Percentiles rank a stretch among this genome's conserved stretches.
These are phyloP conservation scores for Phataginus tetradactyla DNA, from an alignment of 2,797 vertebrate species.

Conservation along the genomic window DNA sequence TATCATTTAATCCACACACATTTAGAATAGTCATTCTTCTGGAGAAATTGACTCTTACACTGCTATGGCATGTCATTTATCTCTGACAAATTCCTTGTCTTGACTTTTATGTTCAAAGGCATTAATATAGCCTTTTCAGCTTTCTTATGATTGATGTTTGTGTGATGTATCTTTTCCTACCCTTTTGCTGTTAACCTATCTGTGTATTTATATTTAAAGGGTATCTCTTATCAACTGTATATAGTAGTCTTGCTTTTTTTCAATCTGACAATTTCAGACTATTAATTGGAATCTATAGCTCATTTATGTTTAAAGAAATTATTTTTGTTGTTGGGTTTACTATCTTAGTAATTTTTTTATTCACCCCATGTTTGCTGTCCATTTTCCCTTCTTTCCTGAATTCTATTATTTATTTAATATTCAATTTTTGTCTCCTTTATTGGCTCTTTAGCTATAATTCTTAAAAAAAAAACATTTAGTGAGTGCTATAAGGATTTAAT, in stretches of 20 bases:
- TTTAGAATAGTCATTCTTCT: not conserved
- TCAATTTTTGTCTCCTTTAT: not conserved
- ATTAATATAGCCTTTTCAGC: not conserved
- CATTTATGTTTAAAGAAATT: not conserved
- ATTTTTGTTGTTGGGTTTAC: not conserved
- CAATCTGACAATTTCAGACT: not conserved
- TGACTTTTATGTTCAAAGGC: not conserved
- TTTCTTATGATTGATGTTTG: not conserved
- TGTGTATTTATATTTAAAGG: not conserved
- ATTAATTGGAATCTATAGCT: not conserved
- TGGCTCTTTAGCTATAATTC: not conserved
- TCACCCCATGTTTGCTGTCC: not conserved
- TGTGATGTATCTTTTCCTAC: not conserved
- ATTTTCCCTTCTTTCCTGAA: not conserved
- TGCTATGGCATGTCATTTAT: not conserved
- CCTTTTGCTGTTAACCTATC: not conserved
- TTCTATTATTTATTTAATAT: not conserved
- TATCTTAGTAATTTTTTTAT: not conserved
- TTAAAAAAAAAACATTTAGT: not conserved
- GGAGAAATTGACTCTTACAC: not conserved
- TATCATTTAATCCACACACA: not conserved
- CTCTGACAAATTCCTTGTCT: not conserved
- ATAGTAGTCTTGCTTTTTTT: not conserved
- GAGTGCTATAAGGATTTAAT: not conserved
- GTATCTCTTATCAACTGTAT: not conserved